phyloP scores from a whole-genome alignment of 2,888 invertebrate genomes.

The Salticus scenicus region DNA sequence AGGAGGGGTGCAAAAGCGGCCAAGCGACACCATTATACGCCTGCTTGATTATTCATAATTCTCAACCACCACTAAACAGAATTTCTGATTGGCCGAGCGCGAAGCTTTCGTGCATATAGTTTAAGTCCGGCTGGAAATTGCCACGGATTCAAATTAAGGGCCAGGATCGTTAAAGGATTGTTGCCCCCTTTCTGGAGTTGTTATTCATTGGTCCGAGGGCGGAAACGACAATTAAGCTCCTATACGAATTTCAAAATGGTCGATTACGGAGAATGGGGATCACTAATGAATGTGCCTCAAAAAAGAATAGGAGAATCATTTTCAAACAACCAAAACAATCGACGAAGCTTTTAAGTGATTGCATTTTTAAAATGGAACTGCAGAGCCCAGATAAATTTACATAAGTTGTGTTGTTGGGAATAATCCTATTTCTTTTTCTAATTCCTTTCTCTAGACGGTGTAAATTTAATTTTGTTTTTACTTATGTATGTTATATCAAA shows the following conservation, averaged over 20 bases:
- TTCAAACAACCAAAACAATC: conserved; percentile 23
- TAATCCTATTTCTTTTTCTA: background rate
- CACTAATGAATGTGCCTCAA: conserved; percentile 38
- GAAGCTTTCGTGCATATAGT: conserved; percentile 59
- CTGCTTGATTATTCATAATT: conserved; percentile 65
- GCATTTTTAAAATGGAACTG: background rate
- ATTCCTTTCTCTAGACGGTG: too few relatives aligned
- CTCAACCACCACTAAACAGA: conserved; percentile 51
- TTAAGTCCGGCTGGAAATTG: conserved; percentile 56
- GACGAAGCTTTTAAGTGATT: background rate
- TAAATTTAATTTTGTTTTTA: too few relatives aligned
- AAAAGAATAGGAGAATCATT: conserved; percentile 35
- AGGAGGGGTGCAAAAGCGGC: conserved; percentile 30
- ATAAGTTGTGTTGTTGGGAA: background rate
- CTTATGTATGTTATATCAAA: too few relatives aligned
- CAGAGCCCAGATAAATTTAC: background rate
- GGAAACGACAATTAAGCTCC: conserved; percentile 55
- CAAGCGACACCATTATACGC: conserved; percentile 56
- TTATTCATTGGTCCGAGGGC: conserved; percentile 52
- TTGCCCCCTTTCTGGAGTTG: conserved; percentile 36
- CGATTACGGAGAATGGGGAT: conserved; percentile 31
- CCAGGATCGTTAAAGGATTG: conserved; percentile 54
- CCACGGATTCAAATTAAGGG: conserved; percentile 49
- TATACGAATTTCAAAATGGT: conserved; percentile 58
- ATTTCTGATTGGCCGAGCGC: conserved; percentile 50